phyloP scores from a whole-genome alignment of 1,140 invertebrate species.

The Drosophila guanche region DNA sequence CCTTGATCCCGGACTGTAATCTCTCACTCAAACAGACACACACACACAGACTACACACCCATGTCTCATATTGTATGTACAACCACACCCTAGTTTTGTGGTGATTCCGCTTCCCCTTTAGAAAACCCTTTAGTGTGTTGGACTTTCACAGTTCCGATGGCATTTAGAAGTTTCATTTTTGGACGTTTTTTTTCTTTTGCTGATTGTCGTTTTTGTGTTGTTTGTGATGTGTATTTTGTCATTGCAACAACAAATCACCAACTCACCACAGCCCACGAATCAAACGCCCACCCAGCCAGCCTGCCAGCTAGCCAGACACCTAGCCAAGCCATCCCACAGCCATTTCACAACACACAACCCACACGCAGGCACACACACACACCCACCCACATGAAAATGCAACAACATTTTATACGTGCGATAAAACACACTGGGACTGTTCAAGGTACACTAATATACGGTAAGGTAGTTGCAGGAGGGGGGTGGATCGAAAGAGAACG shows the following conservation, averaged over 20 bases:
- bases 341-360: not conserved
- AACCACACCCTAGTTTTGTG: slow-evolving; percentile 14
- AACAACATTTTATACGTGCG: slow-evolving; percentile 4
- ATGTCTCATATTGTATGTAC: slow-evolving; percentile 13
- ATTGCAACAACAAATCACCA: slow-evolving; percentile 36
- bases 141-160: slow-evolving; percentile 35
- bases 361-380: slow-evolving; percentile 21
- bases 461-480: too few species aligned
- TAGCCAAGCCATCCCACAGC: not conserved
- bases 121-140: not conserved
- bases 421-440: slow-evolving; percentile 4
- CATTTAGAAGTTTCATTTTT: slow-evolving; percentile 46
- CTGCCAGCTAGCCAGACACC: not conserved
- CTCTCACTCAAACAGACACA: not conserved
- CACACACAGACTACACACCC: slow-evolving; percentile 1
- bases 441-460: too few species aligned
- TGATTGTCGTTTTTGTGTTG: slow-evolving; percentile 34
- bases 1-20: too few species aligned
- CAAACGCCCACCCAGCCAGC: not conserved
- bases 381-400: slow-evolving; percentile 29
- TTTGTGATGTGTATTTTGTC: slow-evolving; percentile 37
- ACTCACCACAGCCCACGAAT: slow-evolving; percentile 3
- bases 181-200: slow-evolving; percentile 26
- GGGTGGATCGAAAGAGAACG: too few species aligned
- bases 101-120: slow-evolving; percentile 18